Evolutionary conservation across 2,113 vertebrate species (phyloP), one percentile per base, ranked within the genome.

Genomic region (Ageneiosus marmoratus): DNA sequence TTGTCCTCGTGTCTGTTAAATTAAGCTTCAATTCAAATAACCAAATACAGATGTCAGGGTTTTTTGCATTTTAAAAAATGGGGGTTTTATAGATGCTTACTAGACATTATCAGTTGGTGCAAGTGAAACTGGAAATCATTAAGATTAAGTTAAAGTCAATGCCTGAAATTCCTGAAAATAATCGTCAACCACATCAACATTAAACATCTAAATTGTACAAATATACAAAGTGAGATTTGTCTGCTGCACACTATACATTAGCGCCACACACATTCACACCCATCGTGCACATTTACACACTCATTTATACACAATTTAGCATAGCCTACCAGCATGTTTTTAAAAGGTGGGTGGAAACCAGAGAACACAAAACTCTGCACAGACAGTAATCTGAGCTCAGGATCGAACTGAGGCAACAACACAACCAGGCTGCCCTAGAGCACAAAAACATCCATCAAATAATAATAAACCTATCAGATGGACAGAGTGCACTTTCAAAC

Each of bases 111-210:
- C 3, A n/a, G 48, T 2, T 69, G 2, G 32, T 2, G 32, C 4
- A 55, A 22, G 9, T 75, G 27, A 37, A 27, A 75, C 11, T 34
- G 2, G n/a, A 44, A 24, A 81, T 32, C 24, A 65, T 72, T 55
- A 16, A 53, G 60, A 56, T 85, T 76, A 53, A 78, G 27, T 46
- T 78, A 82, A 86, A 82, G 85, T 82, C 84, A 75, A 86, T 50
- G 83, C 20, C 46, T 85, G 79, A n/a, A n/a, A n/a, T n/a, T n/a
- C n/a, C n/a, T 89, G 84, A 89, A 85, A 89, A 85, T 85, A 89
- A 84, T 84, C 85, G 86, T 86, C 60, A 88, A 80, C 37, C 51
- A 73, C 82, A 88, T 55, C 76, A 87, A 88, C 86, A 81, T 51
- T 80, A 83, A 73, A 67, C 70, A 73, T 44, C 0, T 53, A 82